phyloP scores from a whole-genome alignment of 1,140 invertebrate species.

The Bursaphelenchus mucronatus region DNA sequence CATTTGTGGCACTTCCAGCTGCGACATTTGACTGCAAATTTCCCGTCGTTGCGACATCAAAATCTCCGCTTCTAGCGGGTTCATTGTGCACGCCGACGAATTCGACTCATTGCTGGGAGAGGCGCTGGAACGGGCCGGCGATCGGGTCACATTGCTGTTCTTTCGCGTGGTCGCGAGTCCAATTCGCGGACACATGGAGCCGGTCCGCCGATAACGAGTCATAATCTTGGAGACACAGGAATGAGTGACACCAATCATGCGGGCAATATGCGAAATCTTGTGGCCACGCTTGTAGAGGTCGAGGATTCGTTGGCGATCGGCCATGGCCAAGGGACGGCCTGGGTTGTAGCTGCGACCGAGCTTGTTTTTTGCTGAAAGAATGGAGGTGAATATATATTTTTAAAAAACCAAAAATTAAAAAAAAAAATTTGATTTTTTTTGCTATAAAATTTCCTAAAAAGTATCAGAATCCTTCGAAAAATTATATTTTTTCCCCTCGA shows the following conservation, averaged over 20 bases:
- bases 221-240: conserved; percentile 51
- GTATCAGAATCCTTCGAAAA: too few relatives aligned
- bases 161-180: conserved; percentile 21
- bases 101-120: too few relatives aligned
- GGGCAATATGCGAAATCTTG: conserved; percentile 48
- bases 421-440: conserved; percentile 7
- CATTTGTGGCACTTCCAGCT: too few relatives aligned
- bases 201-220: conserved; percentile 44
- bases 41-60: too few relatives aligned
- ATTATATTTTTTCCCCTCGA: too few relatives aligned
- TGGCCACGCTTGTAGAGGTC: conserved; percentile 43
- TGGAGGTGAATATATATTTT: neutral
- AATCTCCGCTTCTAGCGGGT: too few relatives aligned
- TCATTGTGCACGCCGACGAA: too few relatives aligned
- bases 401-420: neutral
- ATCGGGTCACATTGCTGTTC: neutral
- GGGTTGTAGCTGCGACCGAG: conserved; percentile 46
- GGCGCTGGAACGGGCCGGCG: too few relatives aligned
- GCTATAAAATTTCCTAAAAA: neutral
- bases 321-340: conserved; percentile 44
- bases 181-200: conserved; percentile 33
- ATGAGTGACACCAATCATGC: conserved; percentile 48
- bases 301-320: conserved; percentile 39
- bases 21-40: too few relatives aligned
- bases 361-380: conserved; percentile 43